Evolutionary conservation across 2,888 invertebrate genomes (phyloP), one percentile per base, ranked within the genome.

Genomic region (Leucophenga montana): DNA sequence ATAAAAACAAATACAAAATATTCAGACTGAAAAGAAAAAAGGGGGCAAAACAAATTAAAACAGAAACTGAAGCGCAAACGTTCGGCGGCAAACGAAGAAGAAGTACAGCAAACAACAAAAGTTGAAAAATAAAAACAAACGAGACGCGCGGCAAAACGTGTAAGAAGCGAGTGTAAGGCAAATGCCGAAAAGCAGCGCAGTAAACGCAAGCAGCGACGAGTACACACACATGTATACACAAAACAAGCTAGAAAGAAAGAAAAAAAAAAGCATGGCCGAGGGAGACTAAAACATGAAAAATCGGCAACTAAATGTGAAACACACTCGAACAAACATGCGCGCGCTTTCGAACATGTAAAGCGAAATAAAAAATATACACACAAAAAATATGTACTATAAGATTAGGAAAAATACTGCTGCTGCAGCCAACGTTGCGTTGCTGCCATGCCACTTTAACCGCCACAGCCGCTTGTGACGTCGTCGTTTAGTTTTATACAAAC

Each of bases 31-130:
- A 31, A 50, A 50, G 71, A 61, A 74, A 20, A 13, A 54, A 6
- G 16, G 18, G 62, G 69, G 53, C 46, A 20, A 50, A 22, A 62
- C n/a, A 67, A 61, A 18, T 68, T 68, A 44, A 53, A 70, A 27
- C 31, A 53, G 50, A 74, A 74, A 75, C 39, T 75, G 57, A 72
- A 75, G 70, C 74, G 67, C 71, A 69, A 69, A 62, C 75, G 77
- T 80, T 76, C 80, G 80, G 70, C 75, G 82, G 39, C 39, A 39
- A 39, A 39, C 39, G 39, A 39, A 39, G 39, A 39, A 39, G 39
- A 84, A 80, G 85, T 81, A 85, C 84, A 85, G 85, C 85, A 85
- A 82, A 85, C 85, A 85, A 82, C 84, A 85, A 83, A 85, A 85
- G 77, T 83, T 78, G 50, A 79, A 80, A 81, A 85, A 80, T 80